These are phyloP conservation scores for Artemia franciscana DNA, from an alignment of 1,140 invertebrate species.

Conservation along the genomic window DNA sequence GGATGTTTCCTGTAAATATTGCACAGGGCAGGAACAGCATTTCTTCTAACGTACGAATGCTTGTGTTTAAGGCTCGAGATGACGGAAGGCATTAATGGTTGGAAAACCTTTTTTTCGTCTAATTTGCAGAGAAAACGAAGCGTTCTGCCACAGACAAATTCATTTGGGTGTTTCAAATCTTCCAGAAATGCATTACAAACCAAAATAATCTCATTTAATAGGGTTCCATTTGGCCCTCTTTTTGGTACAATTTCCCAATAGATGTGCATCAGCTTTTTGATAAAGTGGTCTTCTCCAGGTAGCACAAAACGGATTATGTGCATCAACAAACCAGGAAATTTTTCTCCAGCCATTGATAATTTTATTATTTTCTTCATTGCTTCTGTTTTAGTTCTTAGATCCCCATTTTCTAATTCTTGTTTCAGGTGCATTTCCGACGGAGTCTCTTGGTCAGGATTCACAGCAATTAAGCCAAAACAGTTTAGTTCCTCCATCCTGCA, in stretches of 20 bases:
- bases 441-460: background rate
- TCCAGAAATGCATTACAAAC: constrained; percentile 98
- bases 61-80: constrained; percentile 80
- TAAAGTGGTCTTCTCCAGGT: constrained; percentile 67
- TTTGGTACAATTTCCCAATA: constrained; percentile 99
- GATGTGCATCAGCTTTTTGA: constrained; percentile 89
- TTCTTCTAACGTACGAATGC: constrained; percentile 91
- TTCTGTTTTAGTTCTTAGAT: constrained; percentile 69
- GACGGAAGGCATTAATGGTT: constrained; percentile 96
- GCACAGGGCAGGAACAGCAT: constrained; percentile 94
- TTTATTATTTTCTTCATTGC: constrained; percentile 91
- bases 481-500: too few relatives aligned
- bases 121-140: constrained; percentile 45
- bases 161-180: constrained; percentile 98
- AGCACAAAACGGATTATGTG: constrained; percentile 94
- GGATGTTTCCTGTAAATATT: constrained; percentile 81
- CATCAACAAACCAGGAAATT: constrained; percentile 80
- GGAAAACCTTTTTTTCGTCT: constrained; percentile 80
- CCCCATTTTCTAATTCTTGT: constrained; percentile 44
- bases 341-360: constrained; percentile 84
- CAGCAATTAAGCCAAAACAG: too few relatives aligned
- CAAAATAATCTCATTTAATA: constrained; percentile 97
- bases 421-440: background rate
- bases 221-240: constrained; percentile 79
- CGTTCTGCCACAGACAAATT: constrained; percentile 93